Base-by-base conservation (phyloP, 2,888 invertebrate genomes). In the Chloromyia formosa region DNA sequence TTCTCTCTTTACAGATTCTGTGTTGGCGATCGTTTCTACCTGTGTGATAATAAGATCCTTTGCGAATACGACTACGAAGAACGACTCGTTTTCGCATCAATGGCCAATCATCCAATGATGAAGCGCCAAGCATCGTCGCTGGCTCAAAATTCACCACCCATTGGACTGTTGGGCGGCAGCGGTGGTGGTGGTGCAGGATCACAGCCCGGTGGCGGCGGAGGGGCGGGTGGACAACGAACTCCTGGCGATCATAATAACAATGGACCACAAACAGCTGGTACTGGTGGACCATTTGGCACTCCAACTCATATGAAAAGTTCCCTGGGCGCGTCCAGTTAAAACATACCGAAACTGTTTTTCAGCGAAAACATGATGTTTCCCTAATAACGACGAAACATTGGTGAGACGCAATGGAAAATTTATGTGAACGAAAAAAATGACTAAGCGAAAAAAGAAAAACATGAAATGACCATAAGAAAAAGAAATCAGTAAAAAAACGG, bases 11-110 rank as follows among this genome's bases (percentile, higher is more conserved):
- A 35, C 90, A 98, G 98, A 88, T 98, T 97, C 87, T 98, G 98
- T 86, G 97, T 98, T 58, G 98, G 98, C 42, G 98, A 98, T 86
- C 91, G 96, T 78, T 98, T 97, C 87, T 98, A 97, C 87, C 87
- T 98, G 80, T 96, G 96, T 87, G 97, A 97, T 87, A 97, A 97
- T 87, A 96, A 97, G 88, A 97, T 98, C 80, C 90, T 98, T 73
- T 98, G 98, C 87, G 97, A 97, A 86, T 97, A 97, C 84, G 98
- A 98, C 86, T 98, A 97, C 84, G 97, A 97, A 84, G 97, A 98
- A 87, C 88, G 97, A 79, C 88, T 96, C 86, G 95, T 97, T 78
- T 97, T 97, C 84, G 96, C 97, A 77, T 96, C 95, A 84, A 95
- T 97, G 94, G 94, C 95, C 62, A 93, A 94, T 87, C 95, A 95